Base-by-base conservation (phyloP, 2,888 invertebrate genomes). In the Leptinotarsa tumamoca region DNA sequence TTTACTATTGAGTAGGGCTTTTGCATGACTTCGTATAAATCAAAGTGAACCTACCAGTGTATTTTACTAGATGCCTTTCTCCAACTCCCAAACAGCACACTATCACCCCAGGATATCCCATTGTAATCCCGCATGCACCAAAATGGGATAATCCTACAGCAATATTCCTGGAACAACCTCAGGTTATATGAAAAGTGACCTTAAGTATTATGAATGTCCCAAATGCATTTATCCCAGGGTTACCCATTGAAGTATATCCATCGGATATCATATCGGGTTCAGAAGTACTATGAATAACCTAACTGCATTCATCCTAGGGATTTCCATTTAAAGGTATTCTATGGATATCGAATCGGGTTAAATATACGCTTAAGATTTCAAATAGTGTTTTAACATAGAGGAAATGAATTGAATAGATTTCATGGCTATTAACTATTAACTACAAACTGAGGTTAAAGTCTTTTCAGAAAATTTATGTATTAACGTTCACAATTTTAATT, bases 71-170 rank as follows among this genome's bases (percentile, higher is more conserved):
- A 33, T 33, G 33, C 5, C 5, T 33, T 33, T 5, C 33, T 33
- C 33, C 33, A 33, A 33, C 3, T 56, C 56, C 56, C 63, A 63
- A 4, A 63, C 33, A 63, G 63, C 63, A 63, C 63, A 63, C 63
- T 63, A 33, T 33, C 7, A n/a, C 63, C 63, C n/a, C 15, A 18
- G 63, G 63, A 63, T 63, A 63, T 63, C 63, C 33, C 63, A 63
- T 17, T n/a, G n/a, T 33, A 10, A 63, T 27, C 63, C 63, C 18
- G 33, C n/a, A 33, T 63, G 33, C 18, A 27, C 63, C 27, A 33
- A 63, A 63, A 63, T 63, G 33, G 33, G 63, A 33, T 63, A 33
- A 63, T 18, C 63, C n/a, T 63, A 17, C 4, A n/a, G 33, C 7
- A 17, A 63, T 63, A 63, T 33, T n/a, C n/a, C 63, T 33, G 13